Base-by-base conservation (phyloP, 2,797 vertebrate genomes). In the Percopsis omiscomaycus region DNA sequence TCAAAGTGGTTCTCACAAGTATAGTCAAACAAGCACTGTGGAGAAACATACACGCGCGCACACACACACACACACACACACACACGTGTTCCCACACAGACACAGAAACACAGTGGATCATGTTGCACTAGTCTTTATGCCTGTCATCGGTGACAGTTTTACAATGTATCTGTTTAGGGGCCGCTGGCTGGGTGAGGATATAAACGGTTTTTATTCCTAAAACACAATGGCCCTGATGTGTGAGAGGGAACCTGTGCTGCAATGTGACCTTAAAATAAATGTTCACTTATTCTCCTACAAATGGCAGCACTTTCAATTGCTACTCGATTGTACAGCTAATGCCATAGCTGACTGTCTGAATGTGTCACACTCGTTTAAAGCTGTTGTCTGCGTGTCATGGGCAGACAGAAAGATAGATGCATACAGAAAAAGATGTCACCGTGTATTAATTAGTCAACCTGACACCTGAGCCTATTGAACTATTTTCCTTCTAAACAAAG, bases 121-220 rank as follows among this genome's bases (percentile, higher is more conserved):
- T 55, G 64, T 57, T 73, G 56, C 47, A 62, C 27, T 59, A 51
- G 48, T n/a, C 55, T 68, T 73, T 68, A 78, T 71, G 63, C 60
- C 63, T 62, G 63, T 72, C 74, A 82, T 74, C 55, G 67, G 5
- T 74, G 74, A 77, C 59, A 68, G 61, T 77, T 63, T 63, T 61
- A 71, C 64, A 75, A 68, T 66, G 64, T 11, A 71, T 64, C 60
- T 62, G 68, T 64, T 71, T 69, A 56, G 30, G 49, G 29, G 37
- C 63, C 45, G 45, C 44, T 68, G 61, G 61, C 8, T 2, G 59
- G 55, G 52, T 22, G 29, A 27, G 3, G 52, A 67, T 77, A 79
- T 74, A 77, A 72, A 81, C 68, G 71, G 51, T 71, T 69, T 22
- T 74, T 42, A 72, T 62, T 70, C 55, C 55, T 48, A 77, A 68